These are phyloP conservation scores for Euborellia annulipes DNA, from an alignment of 1,140 invertebrate species.

Conservation along the genomic window DNA sequence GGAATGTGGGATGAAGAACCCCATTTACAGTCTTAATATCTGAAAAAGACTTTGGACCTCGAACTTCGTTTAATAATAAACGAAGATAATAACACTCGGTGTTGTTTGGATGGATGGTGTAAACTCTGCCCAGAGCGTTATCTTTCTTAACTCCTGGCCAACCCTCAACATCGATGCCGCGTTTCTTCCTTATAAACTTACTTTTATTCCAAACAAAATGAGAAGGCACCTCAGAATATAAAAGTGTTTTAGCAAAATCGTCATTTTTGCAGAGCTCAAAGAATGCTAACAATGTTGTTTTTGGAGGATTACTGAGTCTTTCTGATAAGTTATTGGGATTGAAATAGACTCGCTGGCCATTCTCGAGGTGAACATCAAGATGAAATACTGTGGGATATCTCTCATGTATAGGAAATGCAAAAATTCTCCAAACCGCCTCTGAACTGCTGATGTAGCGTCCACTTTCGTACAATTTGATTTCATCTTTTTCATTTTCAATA, in stretches of 20 bases:
- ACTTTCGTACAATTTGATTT: conserved; percentile 20
- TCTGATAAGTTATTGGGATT: conserved; percentile 10
- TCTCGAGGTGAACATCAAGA: conserved; percentile 23
- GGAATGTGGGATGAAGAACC: conserved; percentile 9
- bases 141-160: conserved; percentile 15
- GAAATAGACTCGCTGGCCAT: conserved; percentile 19
- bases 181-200: conserved; percentile 17
- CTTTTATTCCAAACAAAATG: conserved; percentile 20
- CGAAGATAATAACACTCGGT: conserved; percentile 21
- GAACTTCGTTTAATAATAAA: conserved; percentile 22
- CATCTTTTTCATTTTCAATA: conserved; percentile 22
- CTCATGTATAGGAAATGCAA: conserved; percentile 24
- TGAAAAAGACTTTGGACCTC: conserved; percentile 22
- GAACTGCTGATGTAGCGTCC: conserved; percentile 22
- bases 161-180: conserved; percentile 18
- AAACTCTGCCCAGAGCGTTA: conserved; percentile 19
- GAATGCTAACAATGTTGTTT: conserved; percentile 8
- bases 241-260: too few relatives aligned
- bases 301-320: conserved; percentile 1
- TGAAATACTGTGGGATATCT: conserved; percentile 22
- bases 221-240: too few relatives aligned
- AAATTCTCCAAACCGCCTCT: conserved; percentile 28
- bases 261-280: too few relatives aligned
- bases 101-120: conserved; percentile 25
- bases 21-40: conserved; percentile 22